Evolutionary conservation across 2,113 vertebrate genomes (phyloP), one percentile per base, ranked within the genome.

Genomic region (Apus apus): DNA sequence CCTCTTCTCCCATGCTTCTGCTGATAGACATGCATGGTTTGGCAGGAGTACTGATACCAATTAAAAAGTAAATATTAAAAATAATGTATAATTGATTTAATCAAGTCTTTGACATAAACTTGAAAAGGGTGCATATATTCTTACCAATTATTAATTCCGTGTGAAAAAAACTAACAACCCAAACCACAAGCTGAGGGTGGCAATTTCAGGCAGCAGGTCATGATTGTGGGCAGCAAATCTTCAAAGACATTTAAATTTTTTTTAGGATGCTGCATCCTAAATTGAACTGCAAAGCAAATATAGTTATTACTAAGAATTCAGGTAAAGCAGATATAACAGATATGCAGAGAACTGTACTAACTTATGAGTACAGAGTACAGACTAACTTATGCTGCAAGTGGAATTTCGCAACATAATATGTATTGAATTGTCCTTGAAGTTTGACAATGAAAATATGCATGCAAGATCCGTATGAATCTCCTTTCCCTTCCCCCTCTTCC

Each of bases 401-500:
- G 30, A 43, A 43, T 81, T 94, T 89, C 27, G 40, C 50, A 83
- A 43, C 18, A 9, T 65, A 15, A 43, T 11, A 21, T 61, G 15
- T 83, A 53, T 9, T 48, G 53, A 58, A 54, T 56, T 38, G 54
- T 9, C 25, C 54, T 58, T 17, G 72, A 48, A 89, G 46, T 26
- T 58, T 74, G 51, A 62, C 74, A 87, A 87, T 56, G 38, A 54
- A 70, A 80, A 60, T 2, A 3, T 23, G 13, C 15, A 4, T 57
- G 14, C n/a, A 48, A 68, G 22, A 75, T 75, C 30, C 13, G 0
- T 54, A 38, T 48, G n/a, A 58, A 40, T 40, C 4, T 43, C 25
- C 23, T 29, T 20, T 4, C 11, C 6, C 2, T 3, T 2, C 13
- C 19, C 14, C 40, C 13, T 43, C 10, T 13, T 43, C 40, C 1